Conservation (phyloP, 2,113 vertebrate species). For the Gobio gobio region DNA sequence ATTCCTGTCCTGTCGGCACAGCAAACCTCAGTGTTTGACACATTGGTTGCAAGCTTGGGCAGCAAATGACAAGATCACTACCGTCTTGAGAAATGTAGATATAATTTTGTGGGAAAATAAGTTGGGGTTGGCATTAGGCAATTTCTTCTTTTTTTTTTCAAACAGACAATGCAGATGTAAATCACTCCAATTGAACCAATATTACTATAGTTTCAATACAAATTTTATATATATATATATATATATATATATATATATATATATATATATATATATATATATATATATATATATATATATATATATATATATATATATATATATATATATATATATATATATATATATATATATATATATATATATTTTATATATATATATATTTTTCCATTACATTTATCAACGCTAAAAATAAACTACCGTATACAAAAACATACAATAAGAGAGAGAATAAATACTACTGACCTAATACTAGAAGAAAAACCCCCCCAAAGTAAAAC, state of each 20-base stretch:
- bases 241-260: neutral
- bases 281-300: too few relatives aligned
- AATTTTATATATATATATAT: neutral
- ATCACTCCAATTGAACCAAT: neutral
- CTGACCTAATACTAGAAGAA: neutral
- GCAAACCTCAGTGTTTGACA: conserved; percentile 24
- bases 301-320: too few relatives aligned
- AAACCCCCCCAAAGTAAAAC: neutral
- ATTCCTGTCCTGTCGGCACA: neutral
- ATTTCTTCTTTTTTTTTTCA: neutral
- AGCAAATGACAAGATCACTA: conserved; percentile 11
- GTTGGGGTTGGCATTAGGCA: neutral
- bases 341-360: too few relatives aligned
- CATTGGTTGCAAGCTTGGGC: conserved; percentile 8
- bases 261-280: too few relatives aligned
- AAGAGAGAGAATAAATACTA: neutral
- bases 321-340: too few relatives aligned
- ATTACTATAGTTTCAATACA: too few relatives aligned
- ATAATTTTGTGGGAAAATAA: neutral
- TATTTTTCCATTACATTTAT: neutral
- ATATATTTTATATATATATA: too few relatives aligned
- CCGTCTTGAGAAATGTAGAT: conserved; percentile 3
- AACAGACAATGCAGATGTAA: neutral
- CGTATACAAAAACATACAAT: neutral
- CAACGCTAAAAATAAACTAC: neutral